phyloP scores from a whole-genome alignment of 2,113 vertebrate species.

The Alectura lathami region DNA sequence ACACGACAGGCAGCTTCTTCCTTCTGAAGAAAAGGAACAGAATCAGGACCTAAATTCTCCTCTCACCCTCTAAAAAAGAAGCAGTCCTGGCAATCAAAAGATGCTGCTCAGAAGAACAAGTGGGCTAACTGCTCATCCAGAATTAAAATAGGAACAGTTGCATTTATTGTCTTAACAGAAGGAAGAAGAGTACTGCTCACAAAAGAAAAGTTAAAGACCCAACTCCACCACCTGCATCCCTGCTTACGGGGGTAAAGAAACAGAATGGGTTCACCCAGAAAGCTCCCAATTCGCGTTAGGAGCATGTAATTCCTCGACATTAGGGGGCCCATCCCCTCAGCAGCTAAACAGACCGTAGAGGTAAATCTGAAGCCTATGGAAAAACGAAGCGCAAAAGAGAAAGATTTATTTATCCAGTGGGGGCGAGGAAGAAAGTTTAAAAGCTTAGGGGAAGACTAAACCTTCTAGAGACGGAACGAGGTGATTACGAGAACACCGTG shows the following conservation, averaged over 20 bases:
- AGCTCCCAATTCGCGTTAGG: background rate
- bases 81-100: background rate
- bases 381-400: background rate
- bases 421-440: background rate
- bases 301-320: background rate
- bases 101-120: background rate
- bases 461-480: background rate
- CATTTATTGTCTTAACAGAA: background rate
- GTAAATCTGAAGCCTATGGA: background rate
- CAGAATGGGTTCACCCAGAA: rapidly evolving
- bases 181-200: rapidly evolving
- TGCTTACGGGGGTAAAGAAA: background rate
- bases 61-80: background rate
- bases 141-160: background rate
- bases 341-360: rapidly evolving
- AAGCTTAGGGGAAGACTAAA: background rate
- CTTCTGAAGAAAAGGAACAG: background rate
- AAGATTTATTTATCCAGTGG: rapidly evolving
- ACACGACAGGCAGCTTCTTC: background rate
- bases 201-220: background rate
- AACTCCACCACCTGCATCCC: background rate
- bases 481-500: rapidly evolving
- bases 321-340: too few relatives aligned
- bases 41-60: background rate
- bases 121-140: background rate